Conservation (phyloP, 2,888 invertebrate genomes). For the Agriotes lineatus region DNA sequence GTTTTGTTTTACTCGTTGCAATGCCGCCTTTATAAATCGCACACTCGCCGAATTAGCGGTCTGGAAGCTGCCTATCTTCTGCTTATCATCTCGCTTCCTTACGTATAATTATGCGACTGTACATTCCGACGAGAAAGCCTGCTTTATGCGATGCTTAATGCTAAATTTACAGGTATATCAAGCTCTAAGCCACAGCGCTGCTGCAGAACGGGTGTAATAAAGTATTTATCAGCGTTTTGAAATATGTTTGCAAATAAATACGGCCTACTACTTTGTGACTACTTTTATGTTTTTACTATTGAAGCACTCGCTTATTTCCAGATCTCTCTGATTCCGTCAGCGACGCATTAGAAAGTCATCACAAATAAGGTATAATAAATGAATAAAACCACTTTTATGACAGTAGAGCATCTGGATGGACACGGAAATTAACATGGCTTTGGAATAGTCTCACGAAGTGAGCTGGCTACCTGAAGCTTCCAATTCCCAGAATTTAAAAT, state of each 20-base stretch:
- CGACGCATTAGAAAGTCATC: too few species aligned
- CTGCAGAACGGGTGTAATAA: not conserved
- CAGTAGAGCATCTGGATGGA: too few species aligned
- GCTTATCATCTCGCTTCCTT: conserved; percentile 52
- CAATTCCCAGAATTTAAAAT: too few species aligned
- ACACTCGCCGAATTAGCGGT: conserved; percentile 52
- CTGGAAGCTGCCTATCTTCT: conserved; percentile 51
- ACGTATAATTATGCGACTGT: conserved; percentile 51
- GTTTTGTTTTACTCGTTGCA: conserved; percentile 64
- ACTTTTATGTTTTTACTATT: conserved; percentile 1
- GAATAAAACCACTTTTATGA: too few species aligned
- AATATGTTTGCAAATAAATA: conserved; percentile 15
- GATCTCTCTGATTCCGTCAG: too few species aligned
- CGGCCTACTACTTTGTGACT: conserved; percentile 6
- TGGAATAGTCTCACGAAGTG: too few species aligned
- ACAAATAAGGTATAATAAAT: too few species aligned
- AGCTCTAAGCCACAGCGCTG: not conserved
- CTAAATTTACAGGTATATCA: conserved; percentile 20
- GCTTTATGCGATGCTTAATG: conserved; percentile 24
- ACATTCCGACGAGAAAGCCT: conserved; percentile 38
- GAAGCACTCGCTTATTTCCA: too few species aligned
- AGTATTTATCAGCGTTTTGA: conserved; percentile 7
- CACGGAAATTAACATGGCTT: too few species aligned
- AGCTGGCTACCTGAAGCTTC: too few species aligned
- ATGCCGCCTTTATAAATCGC: conserved; percentile 52